phyloP scores from a whole-genome alignment of 2,888 invertebrate genomes.

The Philereme transversata region DNA sequence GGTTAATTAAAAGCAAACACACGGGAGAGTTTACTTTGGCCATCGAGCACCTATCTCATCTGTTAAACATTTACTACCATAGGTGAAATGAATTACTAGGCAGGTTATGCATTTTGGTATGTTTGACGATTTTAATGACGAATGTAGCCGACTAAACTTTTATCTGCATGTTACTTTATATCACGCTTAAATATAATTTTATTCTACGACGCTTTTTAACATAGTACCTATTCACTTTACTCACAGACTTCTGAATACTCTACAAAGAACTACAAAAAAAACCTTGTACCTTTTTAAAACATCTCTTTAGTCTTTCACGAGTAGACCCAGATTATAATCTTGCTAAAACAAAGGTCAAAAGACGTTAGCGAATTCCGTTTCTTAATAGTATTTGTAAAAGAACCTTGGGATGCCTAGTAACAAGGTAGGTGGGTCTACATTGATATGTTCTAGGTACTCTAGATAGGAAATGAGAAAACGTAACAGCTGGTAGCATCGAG shows the following conservation, averaged over 20 bases:
- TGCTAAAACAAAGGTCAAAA: background rate
- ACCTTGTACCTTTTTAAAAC: no score
- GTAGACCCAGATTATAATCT: background rate
- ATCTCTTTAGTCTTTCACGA: background rate
- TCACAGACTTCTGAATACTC: no score
- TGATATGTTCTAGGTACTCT: conserved; percentile 36
- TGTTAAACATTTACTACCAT: conserved; percentile 48
- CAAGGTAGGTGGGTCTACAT: conserved; percentile 24
- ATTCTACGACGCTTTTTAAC: no score
- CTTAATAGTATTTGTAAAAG: background rate
- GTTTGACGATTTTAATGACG: background rate
- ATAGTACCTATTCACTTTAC: no score
- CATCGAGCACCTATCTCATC: conserved; percentile 51
- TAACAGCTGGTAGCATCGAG: conserved; percentile 50
- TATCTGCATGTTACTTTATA: no score
- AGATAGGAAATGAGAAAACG: conserved; percentile 55
- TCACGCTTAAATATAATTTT: no score
- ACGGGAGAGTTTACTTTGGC: conserved; percentile 65
- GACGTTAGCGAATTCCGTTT: background rate
- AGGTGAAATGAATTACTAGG: conserved; percentile 10
- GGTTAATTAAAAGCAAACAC: conserved; percentile 81
- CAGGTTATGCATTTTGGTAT: background rate
- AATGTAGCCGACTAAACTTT: background rate
- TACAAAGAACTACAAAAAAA: no score
- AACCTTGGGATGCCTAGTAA: conserved; percentile 1